These are phyloP conservation scores for Sebastes itinus DNA, from an alignment of 2,797 vertebrate genomes.

Conservation along the genomic window DNA sequence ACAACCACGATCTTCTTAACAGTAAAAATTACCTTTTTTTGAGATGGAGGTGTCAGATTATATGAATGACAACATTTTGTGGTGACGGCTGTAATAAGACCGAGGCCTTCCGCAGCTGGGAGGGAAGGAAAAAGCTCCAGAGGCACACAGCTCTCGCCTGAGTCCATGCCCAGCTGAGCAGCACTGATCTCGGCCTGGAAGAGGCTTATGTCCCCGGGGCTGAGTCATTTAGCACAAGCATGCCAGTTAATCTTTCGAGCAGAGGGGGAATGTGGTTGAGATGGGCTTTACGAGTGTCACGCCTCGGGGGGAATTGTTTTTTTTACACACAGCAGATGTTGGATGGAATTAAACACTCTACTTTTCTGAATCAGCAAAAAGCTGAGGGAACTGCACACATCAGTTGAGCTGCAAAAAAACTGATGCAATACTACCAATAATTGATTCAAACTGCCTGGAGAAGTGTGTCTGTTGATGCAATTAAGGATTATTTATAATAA, in stretches of 20 bases:
- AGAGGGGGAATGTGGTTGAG: background rate
- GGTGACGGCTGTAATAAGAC: background rate
- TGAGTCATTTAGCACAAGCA: slow-evolving; percentile 25
- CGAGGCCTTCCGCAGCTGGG: background rate
- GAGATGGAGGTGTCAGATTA: background rate
- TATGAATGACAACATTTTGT: background rate
- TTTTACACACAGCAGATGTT: slow-evolving; percentile 31
- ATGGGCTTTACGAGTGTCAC: slow-evolving; percentile 10
- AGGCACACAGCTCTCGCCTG: background rate
- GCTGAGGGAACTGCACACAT: background rate
- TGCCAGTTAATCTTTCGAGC: slow-evolving; percentile 10
- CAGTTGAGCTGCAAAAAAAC: background rate
- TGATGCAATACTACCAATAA: background rate
- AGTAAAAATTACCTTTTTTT: background rate
- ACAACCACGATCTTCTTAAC: background rate
- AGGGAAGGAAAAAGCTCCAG: background rate
- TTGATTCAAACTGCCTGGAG: background rate
- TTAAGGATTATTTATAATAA: background rate
- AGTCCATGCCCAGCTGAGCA: slow-evolving; percentile 12
- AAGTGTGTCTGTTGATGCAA: background rate
- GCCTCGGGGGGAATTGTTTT: background rate
- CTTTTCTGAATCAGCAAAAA: background rate
- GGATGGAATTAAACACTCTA: background rate
- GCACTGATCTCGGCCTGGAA: slow-evolving; percentile 33
- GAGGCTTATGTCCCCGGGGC: slow-evolving; percentile 13